Conservation (phyloP, 2,797 vertebrate genomes). For the Euphonia xanthogaster region DNA sequence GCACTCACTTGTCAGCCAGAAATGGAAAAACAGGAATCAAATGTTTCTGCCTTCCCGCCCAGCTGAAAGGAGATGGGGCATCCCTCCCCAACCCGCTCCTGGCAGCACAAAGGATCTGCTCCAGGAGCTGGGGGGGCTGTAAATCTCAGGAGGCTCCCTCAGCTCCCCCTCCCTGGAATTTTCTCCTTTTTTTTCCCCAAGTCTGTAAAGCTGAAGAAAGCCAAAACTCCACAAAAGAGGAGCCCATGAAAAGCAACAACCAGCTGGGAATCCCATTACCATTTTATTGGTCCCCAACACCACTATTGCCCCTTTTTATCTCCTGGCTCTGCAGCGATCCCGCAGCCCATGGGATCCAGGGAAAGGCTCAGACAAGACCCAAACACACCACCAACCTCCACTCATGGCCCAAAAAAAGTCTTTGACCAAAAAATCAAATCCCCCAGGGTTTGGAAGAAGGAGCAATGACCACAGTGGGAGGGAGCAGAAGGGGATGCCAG, state of each 20-base stretch:
- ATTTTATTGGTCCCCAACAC: conserved; percentile 30
- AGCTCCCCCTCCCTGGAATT: neutral
- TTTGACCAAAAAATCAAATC: too few species aligned
- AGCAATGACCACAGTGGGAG: fast-evolving
- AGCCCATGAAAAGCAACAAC: neutral
- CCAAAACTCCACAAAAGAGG: neutral
- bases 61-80: neutral
- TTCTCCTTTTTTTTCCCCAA: neutral
- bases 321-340: neutral
- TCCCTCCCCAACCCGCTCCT: neutral
- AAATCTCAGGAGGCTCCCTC: neutral
- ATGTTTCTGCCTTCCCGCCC: neutral
- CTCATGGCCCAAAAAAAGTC: neutral
- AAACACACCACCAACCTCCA: neutral
- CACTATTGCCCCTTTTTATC: neutral
- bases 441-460: neutral
- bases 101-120: conserved; percentile 8
- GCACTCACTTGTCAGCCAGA: neutral
- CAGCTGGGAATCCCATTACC: conserved; percentile 31
- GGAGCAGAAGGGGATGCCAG: neutral
- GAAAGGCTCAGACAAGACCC: neutral
- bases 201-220: conserved; percentile 9
- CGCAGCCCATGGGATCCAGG: neutral
- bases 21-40: conserved; percentile 15
- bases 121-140: neutral